These are phyloP conservation scores for Euzophera pinguis DNA, from an alignment of 2,888 invertebrate species.

Conservation along the genomic window DNA sequence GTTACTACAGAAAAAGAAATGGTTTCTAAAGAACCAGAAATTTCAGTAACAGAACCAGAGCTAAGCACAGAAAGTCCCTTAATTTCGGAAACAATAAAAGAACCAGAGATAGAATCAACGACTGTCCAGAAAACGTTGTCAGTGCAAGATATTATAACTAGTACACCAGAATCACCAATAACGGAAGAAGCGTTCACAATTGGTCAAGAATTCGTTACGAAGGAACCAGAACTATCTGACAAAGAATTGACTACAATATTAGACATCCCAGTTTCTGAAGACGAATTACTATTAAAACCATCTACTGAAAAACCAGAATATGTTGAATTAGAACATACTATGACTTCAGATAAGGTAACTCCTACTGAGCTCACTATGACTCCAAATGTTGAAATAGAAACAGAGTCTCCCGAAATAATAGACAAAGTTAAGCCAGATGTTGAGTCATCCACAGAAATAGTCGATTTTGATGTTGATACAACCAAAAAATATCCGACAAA, in stretches of 20 bases:
- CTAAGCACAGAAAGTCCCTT: neutral
- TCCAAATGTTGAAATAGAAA: neutral
- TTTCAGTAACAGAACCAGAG: neutral
- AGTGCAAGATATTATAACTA: neutral
- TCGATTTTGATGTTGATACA: constrained; percentile 14
- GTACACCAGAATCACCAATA: neutral
- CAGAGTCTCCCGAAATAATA: constrained; percentile 14
- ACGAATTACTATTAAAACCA: neutral
- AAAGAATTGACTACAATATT: neutral
- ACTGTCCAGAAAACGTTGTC: neutral
- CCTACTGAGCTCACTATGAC: neutral
- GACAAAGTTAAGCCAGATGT: constrained; percentile 11
- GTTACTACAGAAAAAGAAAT: constrained; percentile 13
- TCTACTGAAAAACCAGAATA: neutral
- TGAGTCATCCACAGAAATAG: constrained; percentile 20
- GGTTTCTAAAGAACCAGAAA: neutral
- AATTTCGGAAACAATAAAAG: neutral
- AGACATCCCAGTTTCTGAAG: neutral
- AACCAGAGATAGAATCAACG: neutral
- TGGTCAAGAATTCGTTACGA: constrained; percentile 4
- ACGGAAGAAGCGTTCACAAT: neutral
- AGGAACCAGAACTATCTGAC: constrained; percentile 4
- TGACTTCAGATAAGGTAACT: neutral
- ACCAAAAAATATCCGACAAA: neutral
- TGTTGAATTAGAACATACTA: neutral